phyloP scores from a whole-genome alignment of 30 jellyfish, hydroid and myxozoan species.

The Aurelia sp. region DNA sequence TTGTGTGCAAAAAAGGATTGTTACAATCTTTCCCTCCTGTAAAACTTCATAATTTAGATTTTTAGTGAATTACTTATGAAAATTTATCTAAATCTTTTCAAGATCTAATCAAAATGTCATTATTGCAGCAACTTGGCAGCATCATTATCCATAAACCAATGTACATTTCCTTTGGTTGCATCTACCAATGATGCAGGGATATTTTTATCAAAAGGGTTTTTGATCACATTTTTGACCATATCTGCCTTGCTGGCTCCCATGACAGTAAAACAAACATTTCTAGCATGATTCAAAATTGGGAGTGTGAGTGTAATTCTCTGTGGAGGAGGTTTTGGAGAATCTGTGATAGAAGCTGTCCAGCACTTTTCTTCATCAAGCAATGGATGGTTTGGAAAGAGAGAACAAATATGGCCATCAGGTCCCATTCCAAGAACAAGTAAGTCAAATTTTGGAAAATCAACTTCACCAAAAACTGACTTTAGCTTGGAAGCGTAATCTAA shows the following conservation, averaged over 20 bases:
- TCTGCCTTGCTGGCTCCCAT: conserved; percentile 93
- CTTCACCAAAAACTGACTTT: conserved; percentile 54
- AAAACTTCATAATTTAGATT: too few relatives aligned
- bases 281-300: conserved; percentile 84
- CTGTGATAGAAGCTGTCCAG: conserved; percentile 69
- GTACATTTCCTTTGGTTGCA: conserved; percentile 43
- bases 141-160: conserved; percentile 89
- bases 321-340: conserved; percentile 98
- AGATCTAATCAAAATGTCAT: background rate
- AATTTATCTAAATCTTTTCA: too few relatives aligned
- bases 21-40: too few relatives aligned
- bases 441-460: conserved; percentile 79
- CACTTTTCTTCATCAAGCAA: conserved; percentile 67
- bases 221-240: conserved; percentile 61
- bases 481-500: conserved; percentile 73
- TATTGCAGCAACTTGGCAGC: conserved; percentile 43
- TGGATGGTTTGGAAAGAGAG: conserved; percentile 87
- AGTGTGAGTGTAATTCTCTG: conserved; percentile 85
- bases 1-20: too few relatives aligned
- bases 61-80: too few relatives aligned
- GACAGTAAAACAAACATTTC: conserved; percentile 73
- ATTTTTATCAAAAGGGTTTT: conserved; percentile 36
- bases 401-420: conserved; percentile 98
- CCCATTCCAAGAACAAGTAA: conserved; percentile 96
- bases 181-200: conserved; percentile 93